A percentile compares a stretch with the other conserved stretches of the same genome.
Evolutionary conservation across 2,797 vertebrate species (phyloP).

Genomic region (Thunnus albacares): DNA sequence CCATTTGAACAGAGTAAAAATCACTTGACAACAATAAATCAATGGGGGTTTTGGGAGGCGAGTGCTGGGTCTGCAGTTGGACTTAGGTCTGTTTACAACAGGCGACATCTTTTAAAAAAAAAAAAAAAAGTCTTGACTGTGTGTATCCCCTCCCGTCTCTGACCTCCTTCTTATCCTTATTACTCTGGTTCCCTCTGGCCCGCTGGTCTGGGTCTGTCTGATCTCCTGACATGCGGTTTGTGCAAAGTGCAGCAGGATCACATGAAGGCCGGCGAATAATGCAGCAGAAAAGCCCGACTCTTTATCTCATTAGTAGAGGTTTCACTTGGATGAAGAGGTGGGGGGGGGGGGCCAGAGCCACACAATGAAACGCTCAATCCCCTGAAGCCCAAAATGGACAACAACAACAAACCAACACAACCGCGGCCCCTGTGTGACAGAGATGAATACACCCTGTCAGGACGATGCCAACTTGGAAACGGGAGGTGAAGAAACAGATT

Average conservation of each 20-base stretch:
- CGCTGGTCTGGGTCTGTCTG: slow-evolving; percentile 43
- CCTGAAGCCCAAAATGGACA: slow-evolving; percentile 33
- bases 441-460: slow-evolving; percentile 54
- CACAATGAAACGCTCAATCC: slow-evolving; percentile 64
- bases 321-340: slow-evolving; percentile 37
- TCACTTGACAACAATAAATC: slow-evolving; percentile 66
- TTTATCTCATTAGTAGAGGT: slow-evolving; percentile 74
- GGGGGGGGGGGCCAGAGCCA: neutral
- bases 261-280: slow-evolving; percentile 58
- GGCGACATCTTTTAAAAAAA: slow-evolving; percentile 14
- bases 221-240: slow-evolving; percentile 55
- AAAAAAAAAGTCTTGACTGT: neutral
- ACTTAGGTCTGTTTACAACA: slow-evolving; percentile 47
- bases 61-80: slow-evolving; percentile 41
- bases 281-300: slow-evolving; percentile 65
- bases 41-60: slow-evolving; percentile 42
- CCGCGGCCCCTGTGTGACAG: slow-evolving; percentile 26
- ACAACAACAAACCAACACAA: slow-evolving; percentile 57
- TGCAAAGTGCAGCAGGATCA: slow-evolving; percentile 68
- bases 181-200: slow-evolving; percentile 36
- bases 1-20: slow-evolving; percentile 49
- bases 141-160: neutral
- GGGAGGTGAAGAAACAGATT: slow-evolving; percentile 58
- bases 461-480: slow-evolving; percentile 52
- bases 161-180: slow-evolving; percentile 38